These are phyloP conservation scores for Zele albiditarsus DNA, from an alignment of 2,888 invertebrate species.

Conservation along the genomic window DNA sequence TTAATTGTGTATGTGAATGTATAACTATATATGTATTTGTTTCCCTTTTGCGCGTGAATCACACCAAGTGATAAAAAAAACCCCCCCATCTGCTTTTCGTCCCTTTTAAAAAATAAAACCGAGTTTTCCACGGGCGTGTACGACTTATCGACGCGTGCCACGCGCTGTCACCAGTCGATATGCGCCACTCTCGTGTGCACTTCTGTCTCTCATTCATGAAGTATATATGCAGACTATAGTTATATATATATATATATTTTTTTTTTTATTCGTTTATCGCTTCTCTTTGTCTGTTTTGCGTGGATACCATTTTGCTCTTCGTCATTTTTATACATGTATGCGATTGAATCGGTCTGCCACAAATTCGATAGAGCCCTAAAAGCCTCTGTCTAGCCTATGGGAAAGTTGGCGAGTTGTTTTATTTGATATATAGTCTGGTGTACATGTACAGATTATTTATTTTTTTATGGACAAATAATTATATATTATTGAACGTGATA, in stretches of 20 bases:
- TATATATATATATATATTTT: too few species aligned
- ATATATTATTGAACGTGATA: too few species aligned
- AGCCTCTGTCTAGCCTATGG: slow-evolving; percentile 34
- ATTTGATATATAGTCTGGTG: slow-evolving; percentile 7
- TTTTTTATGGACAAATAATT: too few species aligned
- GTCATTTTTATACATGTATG: not conserved
- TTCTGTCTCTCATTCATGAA: slow-evolving; percentile 21
- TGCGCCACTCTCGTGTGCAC: slow-evolving; percentile 31
- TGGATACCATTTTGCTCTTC: not conserved
- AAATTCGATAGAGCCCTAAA: slow-evolving; percentile 41
- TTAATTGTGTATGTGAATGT: not conserved
- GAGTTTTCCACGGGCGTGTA: slow-evolving; percentile 38
- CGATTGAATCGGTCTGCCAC: slow-evolving; percentile 27
- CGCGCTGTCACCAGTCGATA: slow-evolving; percentile 47
- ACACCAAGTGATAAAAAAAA: slow-evolving; percentile 36
- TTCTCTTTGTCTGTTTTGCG: not conserved
- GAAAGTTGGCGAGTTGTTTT: slow-evolving; percentile 28
- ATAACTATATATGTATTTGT: not conserved
- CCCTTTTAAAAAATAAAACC: not conserved
- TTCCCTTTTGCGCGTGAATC: slow-evolving; percentile 40
- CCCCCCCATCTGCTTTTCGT: slow-evolving; percentile 28
- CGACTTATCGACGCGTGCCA: slow-evolving; percentile 64
- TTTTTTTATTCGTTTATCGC: too few species aligned
- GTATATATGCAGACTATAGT: not conserved
- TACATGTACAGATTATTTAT: slow-evolving; percentile 1